Percentiles rank a stretch among this genome's conserved stretches.
Conservation (phyloP, 2,888 invertebrate genomes). For the Cerceris rybyensis region DNA sequence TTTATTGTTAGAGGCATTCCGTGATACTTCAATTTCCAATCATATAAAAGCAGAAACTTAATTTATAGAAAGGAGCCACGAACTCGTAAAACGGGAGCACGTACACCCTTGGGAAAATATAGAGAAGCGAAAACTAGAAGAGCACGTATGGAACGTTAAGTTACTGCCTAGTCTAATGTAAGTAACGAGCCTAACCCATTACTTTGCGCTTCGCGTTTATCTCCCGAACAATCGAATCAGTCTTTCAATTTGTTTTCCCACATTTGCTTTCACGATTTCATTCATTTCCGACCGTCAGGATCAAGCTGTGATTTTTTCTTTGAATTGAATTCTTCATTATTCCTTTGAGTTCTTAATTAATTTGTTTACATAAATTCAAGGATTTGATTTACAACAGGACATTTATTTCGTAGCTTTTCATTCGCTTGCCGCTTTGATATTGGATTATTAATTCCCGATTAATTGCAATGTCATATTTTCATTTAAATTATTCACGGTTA, state of each 20-base stretch:
- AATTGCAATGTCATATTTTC: too few species aligned
- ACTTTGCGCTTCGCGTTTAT: conserved; percentile 39
- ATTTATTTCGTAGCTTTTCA: too few species aligned
- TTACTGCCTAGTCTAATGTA: conserved; percentile 12
- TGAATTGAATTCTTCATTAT: too few species aligned
- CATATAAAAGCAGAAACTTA: conserved; percentile 43
- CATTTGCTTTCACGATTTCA: too few species aligned
- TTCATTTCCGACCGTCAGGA: too few species aligned
- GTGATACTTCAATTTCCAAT: conserved; percentile 39
- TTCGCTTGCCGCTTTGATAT: too few species aligned
- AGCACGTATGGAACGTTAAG: conserved; percentile 22
- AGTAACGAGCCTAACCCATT: conserved; percentile 57
- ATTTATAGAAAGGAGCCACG: conserved; percentile 23
- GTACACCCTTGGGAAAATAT: conserved; percentile 36
- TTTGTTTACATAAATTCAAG: too few species aligned
- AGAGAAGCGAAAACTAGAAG: conserved; percentile 9
- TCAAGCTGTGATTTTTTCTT: too few species aligned
- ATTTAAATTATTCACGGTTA: too few species aligned
- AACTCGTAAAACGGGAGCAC: conserved; percentile 27
- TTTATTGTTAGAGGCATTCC: neutral
- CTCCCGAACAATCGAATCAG: neutral
- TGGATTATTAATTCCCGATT: too few species aligned
- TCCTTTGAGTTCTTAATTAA: too few species aligned
- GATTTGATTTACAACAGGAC: too few species aligned
- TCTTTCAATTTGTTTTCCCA: neutral